phyloP scores from a whole-genome alignment of 2,888 invertebrate genomes.

The Steinernema carpocapsae region DNA sequence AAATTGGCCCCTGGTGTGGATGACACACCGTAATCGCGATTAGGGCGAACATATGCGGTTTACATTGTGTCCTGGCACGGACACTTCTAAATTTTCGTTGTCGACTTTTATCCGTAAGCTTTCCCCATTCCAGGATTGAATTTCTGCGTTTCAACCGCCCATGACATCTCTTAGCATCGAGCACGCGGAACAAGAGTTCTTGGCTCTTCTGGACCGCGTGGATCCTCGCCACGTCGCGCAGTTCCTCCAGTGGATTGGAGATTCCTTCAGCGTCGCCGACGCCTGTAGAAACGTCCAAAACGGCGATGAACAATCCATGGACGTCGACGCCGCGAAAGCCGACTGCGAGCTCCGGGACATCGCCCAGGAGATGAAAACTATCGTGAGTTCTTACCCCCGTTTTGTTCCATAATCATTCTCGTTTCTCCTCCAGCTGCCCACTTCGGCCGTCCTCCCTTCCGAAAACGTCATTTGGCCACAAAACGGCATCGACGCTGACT shows the following conservation, averaged over 20 bases:
- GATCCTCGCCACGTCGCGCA: slow-evolving; percentile 16
- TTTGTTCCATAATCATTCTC: neutral
- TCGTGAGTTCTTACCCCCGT: neutral
- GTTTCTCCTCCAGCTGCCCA: slow-evolving; percentile 2
- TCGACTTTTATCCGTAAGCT: too few species aligned
- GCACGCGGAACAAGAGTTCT: slow-evolving; percentile 24
- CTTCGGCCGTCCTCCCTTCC: slow-evolving; percentile 18
- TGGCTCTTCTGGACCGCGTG: slow-evolving; percentile 17
- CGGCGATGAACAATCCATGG: neutral
- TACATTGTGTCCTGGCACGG: too few species aligned
- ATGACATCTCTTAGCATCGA: slow-evolving; percentile 17
- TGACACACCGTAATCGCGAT: too few species aligned
- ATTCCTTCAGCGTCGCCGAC: slow-evolving; percentile 27
- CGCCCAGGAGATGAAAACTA: slow-evolving; percentile 9
- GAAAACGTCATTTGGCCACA: slow-evolving; percentile 39
- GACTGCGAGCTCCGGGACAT: slow-evolving; percentile 20
- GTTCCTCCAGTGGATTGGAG: slow-evolving; percentile 33
- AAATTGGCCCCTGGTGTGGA: too few species aligned
- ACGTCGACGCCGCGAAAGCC: slow-evolving; percentile 26
- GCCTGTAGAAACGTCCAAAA: neutral
- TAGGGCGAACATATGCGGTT: too few species aligned
- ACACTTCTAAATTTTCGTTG: too few species aligned
- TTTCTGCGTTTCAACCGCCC: too few species aligned
- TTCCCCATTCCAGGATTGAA: too few species aligned
- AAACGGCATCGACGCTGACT: slow-evolving; percentile 39